These are phyloP conservation scores for Trochalopteron elliotii DNA, from an alignment of 2,113 vertebrate genomes.

Conservation along the genomic window DNA sequence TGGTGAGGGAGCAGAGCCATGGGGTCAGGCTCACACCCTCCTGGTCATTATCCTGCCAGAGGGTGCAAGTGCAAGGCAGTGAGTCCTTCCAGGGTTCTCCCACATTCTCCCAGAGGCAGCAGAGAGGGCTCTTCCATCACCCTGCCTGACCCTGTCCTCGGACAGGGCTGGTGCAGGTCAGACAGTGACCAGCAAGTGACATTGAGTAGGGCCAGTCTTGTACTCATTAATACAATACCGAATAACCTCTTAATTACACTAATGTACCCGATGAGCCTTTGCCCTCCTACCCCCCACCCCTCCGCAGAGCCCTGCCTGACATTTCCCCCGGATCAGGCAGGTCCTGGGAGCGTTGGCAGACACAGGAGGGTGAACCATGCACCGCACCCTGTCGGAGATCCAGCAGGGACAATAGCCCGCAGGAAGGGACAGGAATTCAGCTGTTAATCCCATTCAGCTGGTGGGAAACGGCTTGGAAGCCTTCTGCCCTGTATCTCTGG, in stretches of 20 bases:
- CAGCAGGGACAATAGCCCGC: not conserved
- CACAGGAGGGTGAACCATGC: not conserved
- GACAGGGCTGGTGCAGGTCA: not conserved
- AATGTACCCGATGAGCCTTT: not conserved
- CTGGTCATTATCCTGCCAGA: not conserved
- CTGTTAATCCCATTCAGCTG: not conserved
- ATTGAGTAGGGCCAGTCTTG: not conserved
- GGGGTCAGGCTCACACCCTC: not conserved
- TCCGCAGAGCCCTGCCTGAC: not conserved
- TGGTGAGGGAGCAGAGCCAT: not conserved
- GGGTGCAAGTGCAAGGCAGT: not conserved
- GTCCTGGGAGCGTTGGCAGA: not conserved
- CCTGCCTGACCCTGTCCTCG: not conserved
- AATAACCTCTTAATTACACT: not conserved
- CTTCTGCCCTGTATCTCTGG: not conserved
- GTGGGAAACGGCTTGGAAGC: not conserved
- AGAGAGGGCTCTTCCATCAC: not conserved
- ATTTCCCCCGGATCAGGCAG: not conserved
- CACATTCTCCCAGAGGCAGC: accelerated
- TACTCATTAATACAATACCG: not conserved
- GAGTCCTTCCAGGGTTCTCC: not conserved
- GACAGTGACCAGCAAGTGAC: not conserved
- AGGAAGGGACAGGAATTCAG: not conserved
- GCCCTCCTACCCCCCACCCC: no score
- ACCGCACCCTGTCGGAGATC: not conserved